Evolutionary conservation across 2,797 vertebrate species (phyloP).

Genomic region (Telmatherina bonti): DNA sequence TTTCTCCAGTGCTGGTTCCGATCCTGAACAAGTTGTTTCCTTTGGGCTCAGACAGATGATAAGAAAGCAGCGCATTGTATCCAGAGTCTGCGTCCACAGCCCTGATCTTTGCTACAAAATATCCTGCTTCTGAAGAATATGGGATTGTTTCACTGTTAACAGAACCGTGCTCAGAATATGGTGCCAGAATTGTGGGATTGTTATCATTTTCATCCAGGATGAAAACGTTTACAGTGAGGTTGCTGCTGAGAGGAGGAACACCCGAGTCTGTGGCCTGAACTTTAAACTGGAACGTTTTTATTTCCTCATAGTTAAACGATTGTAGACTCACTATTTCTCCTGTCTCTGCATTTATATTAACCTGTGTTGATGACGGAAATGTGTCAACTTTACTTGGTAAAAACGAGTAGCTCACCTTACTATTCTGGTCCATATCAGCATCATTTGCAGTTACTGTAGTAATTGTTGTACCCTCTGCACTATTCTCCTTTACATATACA

Average conservation of each 20-base stretch:
- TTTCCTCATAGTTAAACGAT: too few relatives aligned
- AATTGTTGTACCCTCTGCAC: slow-evolving; percentile 73
- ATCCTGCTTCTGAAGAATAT: too few relatives aligned
- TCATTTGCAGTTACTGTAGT: slow-evolving; percentile 83
- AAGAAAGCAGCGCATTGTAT: slow-evolving; percentile 18
- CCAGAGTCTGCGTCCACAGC: slow-evolving; percentile 42
- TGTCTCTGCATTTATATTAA: slow-evolving; percentile 70
- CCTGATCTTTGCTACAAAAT: slow-evolving; percentile 2
- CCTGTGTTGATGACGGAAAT: slow-evolving; percentile 21
- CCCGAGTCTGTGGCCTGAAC: slow-evolving; percentile 60
- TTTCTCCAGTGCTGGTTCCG: slow-evolving; percentile 60
- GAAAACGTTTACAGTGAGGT: background rate
- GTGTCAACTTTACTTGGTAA: slow-evolving; percentile 39
- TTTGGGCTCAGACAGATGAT: slow-evolving; percentile 52
- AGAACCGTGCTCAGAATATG: slow-evolving; percentile 15
- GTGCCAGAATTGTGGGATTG: background rate
- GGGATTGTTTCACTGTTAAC: slow-evolving; percentile 22
- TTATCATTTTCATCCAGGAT: slow-evolving; percentile 21
- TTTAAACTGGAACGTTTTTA: slow-evolving; percentile 65
- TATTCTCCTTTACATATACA: slow-evolving; percentile 89
- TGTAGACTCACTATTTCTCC: slow-evolving; percentile 45
- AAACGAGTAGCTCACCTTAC: slow-evolving; percentile 85
- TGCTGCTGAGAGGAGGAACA: slow-evolving; percentile 23
- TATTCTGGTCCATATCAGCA: slow-evolving; percentile 84
- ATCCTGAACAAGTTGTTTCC: slow-evolving; percentile 64